A percentile compares a stretch with the other conserved stretches of the same genome.
These are phyloP conservation scores for Todiramphus chloris DNA, from an alignment of 2,113 vertebrate genomes.

Conservation along the genomic window DNA sequence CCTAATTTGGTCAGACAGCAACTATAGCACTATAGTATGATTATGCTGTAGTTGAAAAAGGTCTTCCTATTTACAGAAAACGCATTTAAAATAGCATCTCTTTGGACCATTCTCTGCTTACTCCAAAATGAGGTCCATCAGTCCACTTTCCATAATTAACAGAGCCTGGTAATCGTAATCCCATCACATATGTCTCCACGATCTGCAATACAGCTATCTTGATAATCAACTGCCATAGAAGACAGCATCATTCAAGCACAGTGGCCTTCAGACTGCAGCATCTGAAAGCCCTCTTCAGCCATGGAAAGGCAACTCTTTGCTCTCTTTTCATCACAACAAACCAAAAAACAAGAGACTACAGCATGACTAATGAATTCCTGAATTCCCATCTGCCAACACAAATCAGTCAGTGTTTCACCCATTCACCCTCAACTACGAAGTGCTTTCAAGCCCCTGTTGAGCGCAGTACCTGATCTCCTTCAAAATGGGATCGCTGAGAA, in stretches of 20 bases:
- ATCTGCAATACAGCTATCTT: not conserved
- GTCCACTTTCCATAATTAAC: not conserved
- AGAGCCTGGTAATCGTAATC: not conserved
- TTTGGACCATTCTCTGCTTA: not conserved
- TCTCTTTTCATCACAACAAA: not conserved
- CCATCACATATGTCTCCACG: not conserved
- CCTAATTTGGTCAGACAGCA: not conserved
- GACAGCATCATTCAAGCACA: not conserved
- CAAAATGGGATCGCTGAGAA: not conserved
- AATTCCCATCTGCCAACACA: slow-evolving; percentile 42
- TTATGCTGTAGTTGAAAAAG: not conserved
- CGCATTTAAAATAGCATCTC: not conserved
- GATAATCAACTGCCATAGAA: not conserved
- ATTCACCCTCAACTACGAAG: not conserved
- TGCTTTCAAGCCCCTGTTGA: rapidly evolving
- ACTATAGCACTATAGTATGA: not conserved
- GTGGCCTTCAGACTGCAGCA: not conserved
- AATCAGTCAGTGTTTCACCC: slow-evolving; percentile 23
- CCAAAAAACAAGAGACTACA: slow-evolving; percentile 36
- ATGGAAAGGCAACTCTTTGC: not conserved
- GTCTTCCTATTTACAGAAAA: not conserved
- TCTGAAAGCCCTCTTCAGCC: not conserved
- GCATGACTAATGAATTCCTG: slow-evolving; percentile 51
- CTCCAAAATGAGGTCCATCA: not conserved
- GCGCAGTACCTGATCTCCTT: not conserved